phyloP scores from a whole-genome alignment of 2,888 invertebrate species.

The Caenorhabditis angaria region DNA sequence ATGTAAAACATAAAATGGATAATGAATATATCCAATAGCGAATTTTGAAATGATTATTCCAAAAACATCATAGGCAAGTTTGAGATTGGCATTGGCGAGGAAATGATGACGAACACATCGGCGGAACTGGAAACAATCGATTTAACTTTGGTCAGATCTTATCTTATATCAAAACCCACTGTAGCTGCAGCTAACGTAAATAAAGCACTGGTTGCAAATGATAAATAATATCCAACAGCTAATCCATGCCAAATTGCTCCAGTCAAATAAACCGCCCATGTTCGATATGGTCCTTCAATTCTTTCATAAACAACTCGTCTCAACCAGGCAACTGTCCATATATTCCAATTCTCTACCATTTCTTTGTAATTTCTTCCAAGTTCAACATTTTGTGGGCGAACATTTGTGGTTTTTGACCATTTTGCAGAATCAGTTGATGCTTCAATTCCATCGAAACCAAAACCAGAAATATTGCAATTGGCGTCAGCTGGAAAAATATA shows the following conservation, averaged over 20 bases:
- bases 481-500: slow-evolving; percentile 82
- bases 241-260: slow-evolving; percentile 43
- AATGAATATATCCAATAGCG: slow-evolving; percentile 86
- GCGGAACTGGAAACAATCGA: slow-evolving; percentile 79
- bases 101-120: slow-evolving; percentile 84
- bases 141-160: too few species aligned
- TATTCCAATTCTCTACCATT: slow-evolving; percentile 91
- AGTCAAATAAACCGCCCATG: slow-evolving; percentile 34
- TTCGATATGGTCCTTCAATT: slow-evolving; percentile 26
- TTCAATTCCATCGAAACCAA: slow-evolving; percentile 86
- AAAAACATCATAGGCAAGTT: slow-evolving; percentile 83
- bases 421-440: slow-evolving; percentile 78
- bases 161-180: too few species aligned
- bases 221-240: slow-evolving; percentile 40
- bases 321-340: slow-evolving; percentile 91
- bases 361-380: slow-evolving; percentile 85
- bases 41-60: slow-evolving; percentile 83
- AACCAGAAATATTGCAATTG: slow-evolving; percentile 90
- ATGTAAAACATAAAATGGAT: slow-evolving; percentile 89
- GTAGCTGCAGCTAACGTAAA: slow-evolving; percentile 40
- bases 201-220: slow-evolving; percentile 34
- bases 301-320: slow-evolving; percentile 86
- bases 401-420: slow-evolving; percentile 93
- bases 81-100: slow-evolving; percentile 75
- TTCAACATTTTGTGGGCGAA: slow-evolving; percentile 88